Conservation (phyloP, 2,113 vertebrate species). For the Elephas maximus region DNA sequence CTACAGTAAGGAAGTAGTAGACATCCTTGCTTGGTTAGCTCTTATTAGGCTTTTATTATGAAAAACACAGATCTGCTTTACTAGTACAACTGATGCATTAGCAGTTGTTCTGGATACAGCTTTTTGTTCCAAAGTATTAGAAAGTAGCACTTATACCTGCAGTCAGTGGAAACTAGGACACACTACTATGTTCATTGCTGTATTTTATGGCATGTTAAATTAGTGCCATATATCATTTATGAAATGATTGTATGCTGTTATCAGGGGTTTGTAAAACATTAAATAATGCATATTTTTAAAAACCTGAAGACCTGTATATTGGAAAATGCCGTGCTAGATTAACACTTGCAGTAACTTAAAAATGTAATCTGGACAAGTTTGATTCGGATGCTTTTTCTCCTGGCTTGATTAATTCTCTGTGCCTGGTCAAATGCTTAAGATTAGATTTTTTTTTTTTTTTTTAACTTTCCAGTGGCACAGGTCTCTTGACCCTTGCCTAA, state of each 20-base stretch:
- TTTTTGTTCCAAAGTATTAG: background rate
- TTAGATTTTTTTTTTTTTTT: background rate
- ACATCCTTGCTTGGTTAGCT: background rate
- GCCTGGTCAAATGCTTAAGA: slow-evolving; percentile 5
- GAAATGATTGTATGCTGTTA: background rate
- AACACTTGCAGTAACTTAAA: background rate
- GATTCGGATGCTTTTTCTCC: background rate
- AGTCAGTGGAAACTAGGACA: background rate
- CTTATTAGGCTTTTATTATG: background rate
- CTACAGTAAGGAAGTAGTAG: background rate
- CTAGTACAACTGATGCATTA: background rate
- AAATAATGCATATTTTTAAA: slow-evolving; percentile 22
- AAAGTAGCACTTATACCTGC: background rate
- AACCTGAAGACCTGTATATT: background rate
- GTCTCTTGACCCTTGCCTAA: background rate
- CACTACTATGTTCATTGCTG: background rate
- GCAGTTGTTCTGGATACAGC: background rate
- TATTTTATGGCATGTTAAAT: slow-evolving; percentile 13
- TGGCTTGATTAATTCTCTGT: slow-evolving; percentile 12
- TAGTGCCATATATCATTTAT: background rate
- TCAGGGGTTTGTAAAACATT: background rate
- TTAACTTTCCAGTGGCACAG: slow-evolving; percentile 5
- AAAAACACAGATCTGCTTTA: background rate
- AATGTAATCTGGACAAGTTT: background rate
- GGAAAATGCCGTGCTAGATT: background rate